phyloP scores from a whole-genome alignment of 2,113 vertebrate genomes.

The Chamaea fasciata region DNA sequence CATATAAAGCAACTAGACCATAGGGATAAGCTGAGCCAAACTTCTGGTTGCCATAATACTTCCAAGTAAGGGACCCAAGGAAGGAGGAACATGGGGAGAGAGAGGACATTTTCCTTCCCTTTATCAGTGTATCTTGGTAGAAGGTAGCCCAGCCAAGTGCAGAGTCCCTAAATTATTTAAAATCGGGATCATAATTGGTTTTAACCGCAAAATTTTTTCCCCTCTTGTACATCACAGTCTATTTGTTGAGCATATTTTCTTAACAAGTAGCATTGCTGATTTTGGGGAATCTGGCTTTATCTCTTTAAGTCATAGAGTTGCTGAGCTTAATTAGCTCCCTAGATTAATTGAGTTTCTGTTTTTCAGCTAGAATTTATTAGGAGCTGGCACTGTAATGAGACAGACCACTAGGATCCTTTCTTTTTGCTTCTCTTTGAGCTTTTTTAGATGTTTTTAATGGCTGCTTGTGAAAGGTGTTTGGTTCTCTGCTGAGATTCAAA shows the following conservation, averaged over 20 bases:
- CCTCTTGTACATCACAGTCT: background rate
- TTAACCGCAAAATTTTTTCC: background rate
- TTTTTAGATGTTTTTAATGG: background rate
- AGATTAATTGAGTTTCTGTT: constrained; percentile 15
- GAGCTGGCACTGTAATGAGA: background rate
- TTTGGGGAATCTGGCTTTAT: background rate
- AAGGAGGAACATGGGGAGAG: background rate
- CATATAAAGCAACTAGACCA: background rate
- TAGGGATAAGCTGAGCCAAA: background rate
- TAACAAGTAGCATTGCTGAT: background rate
- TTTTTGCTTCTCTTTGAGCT: background rate
- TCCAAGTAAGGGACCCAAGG: background rate
- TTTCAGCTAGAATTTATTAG: constrained; percentile 13
- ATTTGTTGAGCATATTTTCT: background rate
- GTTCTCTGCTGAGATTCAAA: background rate
- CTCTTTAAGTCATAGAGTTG: background rate
- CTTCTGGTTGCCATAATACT: background rate
- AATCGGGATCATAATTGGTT: background rate
- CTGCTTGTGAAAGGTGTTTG: background rate
- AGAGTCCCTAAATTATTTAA: background rate
- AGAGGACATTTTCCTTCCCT: background rate
- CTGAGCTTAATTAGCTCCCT: constrained; percentile 27
- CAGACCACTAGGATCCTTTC: background rate
- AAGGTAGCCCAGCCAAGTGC: background rate
- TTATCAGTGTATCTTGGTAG: background rate